Evolutionary conservation across 2,888 invertebrate genomes (phyloP).

Genomic region (Parnassius orleans): DNA sequence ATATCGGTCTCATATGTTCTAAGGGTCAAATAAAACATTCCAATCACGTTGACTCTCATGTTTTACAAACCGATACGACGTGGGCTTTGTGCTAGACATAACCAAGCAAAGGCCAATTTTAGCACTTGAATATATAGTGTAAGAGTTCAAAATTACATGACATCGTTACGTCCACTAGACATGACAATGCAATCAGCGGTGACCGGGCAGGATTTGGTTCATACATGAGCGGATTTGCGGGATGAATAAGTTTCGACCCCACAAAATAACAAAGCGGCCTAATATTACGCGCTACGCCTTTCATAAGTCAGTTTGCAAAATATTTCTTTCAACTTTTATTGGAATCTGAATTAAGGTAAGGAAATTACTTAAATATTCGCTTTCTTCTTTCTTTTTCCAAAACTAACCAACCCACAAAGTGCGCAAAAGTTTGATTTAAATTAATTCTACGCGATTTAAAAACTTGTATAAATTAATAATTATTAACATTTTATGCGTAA

Average conservation of each 20-base stretch:
- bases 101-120: constrained; percentile 34
- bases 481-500: too few relatives aligned
- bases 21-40: constrained; percentile 75
- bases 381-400: constrained; percentile 1
- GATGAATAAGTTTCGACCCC: constrained; percentile 81
- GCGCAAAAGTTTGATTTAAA: too few relatives aligned
- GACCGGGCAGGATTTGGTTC: constrained; percentile 79
- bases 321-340: constrained; percentile 43
- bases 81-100: constrained; percentile 50
- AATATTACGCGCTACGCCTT: constrained; percentile 69
- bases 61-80: constrained; percentile 78
- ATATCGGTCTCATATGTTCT: constrained; percentile 76
- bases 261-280: constrained; percentile 76
- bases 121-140: constrained; percentile 33
- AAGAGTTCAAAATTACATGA: constrained; percentile 37
- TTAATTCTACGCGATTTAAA: too few relatives aligned
- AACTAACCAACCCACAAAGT: too few relatives aligned
- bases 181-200: constrained; percentile 81
- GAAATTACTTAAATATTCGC: constrained; percentile 9
- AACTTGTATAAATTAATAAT: too few relatives aligned
- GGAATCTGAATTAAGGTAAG: neutral
- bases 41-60: constrained; percentile 78
- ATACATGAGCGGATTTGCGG: constrained; percentile 80
- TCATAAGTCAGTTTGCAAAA: constrained; percentile 73
- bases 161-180: constrained; percentile 54